Base-by-base conservation (phyloP, 2,113 vertebrate species). In the Sitta europaea region DNA sequence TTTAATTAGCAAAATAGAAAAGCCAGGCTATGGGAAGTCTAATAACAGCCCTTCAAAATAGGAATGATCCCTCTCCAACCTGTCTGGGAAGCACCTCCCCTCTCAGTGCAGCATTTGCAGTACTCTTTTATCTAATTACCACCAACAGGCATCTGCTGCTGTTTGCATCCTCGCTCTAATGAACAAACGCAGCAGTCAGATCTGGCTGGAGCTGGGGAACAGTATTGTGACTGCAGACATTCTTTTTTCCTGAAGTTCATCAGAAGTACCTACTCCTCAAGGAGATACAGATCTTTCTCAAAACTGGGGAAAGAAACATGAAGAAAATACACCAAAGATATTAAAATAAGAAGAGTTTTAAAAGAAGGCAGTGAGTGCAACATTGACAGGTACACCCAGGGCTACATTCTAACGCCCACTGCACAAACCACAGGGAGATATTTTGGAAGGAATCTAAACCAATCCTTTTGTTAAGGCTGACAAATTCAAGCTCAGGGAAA, bases 131-230 rank as follows among this genome's bases (percentile, higher is more conserved):
- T 85, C 61, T 95, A 88, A 95, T 95, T 91, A 95, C 70, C 87
- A 96, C 80, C 86, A 95, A 91, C 81, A 94, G 81, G 84, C 89
- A 92, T 82, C 94, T 89, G 88, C 92, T 79, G 89, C 83, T 95
- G 65, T 91, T 87, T 70, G 66, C 65, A 78, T 91, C 88, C 74
- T 77, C 2, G 0, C 73, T 50, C 80, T 85, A 92, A 93, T 51
- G 62, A 94, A 80, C 57, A 68, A 93, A 58, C 5, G 38, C 86
- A 91, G 76, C 79, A 70, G 61, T 73, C 73, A 79, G 82, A 53
- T 28, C 75, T 81, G 86, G 40, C 45, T 66, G 55, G 38, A 92
- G 66, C 36, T 66, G 21, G 23, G 38, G 22, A 85, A 16, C 4
- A 87, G 5, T 20, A 76, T 6, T 6, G 8, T 12, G 42, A 82